Conservation (phyloP, 2,888 invertebrate species). For the Cistogaster globosa region DNA sequence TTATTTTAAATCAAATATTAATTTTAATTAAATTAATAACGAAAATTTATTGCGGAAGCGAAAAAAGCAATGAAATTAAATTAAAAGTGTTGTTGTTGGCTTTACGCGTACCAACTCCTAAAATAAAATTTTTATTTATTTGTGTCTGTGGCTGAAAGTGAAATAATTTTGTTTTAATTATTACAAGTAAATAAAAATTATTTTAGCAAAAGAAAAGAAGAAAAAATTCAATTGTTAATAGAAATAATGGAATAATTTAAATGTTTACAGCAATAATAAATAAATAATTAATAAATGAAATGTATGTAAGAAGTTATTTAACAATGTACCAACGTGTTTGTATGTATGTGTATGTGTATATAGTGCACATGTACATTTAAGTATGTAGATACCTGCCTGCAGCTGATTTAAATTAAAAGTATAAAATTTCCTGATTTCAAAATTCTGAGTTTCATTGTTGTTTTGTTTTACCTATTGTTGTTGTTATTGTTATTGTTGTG, state of each 20-base stretch:
- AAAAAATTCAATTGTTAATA: slow-evolving; percentile 30
- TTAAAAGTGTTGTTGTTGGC: slow-evolving; percentile 30
- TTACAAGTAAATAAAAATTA: slow-evolving; percentile 7
- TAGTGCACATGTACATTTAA: no score
- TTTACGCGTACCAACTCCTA: no score
- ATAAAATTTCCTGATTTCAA: slow-evolving; percentile 70
- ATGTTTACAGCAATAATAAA: neutral
- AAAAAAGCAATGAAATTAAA: slow-evolving; percentile 43
- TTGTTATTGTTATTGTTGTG: slow-evolving; percentile 40
- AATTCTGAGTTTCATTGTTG: slow-evolving; percentile 57
- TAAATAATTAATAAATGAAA: neutral
- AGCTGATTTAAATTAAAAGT: slow-evolving; percentile 60
- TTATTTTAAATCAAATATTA: slow-evolving; percentile 36
- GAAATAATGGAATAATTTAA: slow-evolving; percentile 14
- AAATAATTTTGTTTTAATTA: slow-evolving; percentile 22
- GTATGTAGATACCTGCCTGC: slow-evolving; percentile 26
- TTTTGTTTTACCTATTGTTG: neutral
- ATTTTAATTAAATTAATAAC: slow-evolving; percentile 25
- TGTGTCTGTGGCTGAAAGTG: slow-evolving; percentile 32
- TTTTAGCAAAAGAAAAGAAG: neutral
- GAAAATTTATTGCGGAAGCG: slow-evolving; percentile 60
- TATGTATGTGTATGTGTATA: neutral
- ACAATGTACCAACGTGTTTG: slow-evolving; percentile 6
- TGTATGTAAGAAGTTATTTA: neutral
- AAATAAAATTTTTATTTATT: slow-evolving; percentile 24